These are phyloP conservation scores for Clarias laeviceps DNA, from an alignment of 2,797 vertebrate species.

Conservation along the genomic window DNA sequence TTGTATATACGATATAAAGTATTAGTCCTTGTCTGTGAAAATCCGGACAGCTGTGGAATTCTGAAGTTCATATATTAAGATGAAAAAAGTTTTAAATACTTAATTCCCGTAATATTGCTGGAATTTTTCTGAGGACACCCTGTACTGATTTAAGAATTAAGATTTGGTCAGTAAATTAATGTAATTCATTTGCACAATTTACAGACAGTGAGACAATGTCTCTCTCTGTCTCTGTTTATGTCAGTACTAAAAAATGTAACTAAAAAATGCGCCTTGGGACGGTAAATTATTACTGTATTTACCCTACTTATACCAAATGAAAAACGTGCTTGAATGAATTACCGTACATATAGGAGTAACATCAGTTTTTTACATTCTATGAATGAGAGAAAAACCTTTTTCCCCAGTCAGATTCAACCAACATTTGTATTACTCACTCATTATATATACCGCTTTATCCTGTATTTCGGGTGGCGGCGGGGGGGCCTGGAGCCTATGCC, in stretches of 20 bases:
- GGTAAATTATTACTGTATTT: no score
- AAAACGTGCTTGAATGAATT: no score
- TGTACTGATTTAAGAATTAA: not conserved
- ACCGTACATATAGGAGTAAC: no score
- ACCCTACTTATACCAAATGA: no score
- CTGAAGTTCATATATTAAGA: not conserved
- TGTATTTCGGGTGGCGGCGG: no score
- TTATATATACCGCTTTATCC: no score
- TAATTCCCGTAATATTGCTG: not conserved
- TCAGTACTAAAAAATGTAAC: no score
- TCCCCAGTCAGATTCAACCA: no score
- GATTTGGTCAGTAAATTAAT: not conserved
- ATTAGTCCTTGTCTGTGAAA: constrained; percentile 18
- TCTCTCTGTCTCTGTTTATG: not conserved
- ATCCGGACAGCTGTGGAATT: not conserved
- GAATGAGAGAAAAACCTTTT: not conserved
- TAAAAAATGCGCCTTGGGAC: no score
- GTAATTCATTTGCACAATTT: not conserved
- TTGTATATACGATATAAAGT: constrained; percentile 6
- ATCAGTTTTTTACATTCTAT: not conserved
- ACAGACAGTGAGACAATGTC: not conserved
- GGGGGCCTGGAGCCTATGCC: no score
- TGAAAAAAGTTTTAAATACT: not conserved
- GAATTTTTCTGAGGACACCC: not conserved
- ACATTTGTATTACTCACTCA: no score